Conservation (phyloP, 2,888 invertebrate genomes). For the Hypomecis punctinalis region DNA sequence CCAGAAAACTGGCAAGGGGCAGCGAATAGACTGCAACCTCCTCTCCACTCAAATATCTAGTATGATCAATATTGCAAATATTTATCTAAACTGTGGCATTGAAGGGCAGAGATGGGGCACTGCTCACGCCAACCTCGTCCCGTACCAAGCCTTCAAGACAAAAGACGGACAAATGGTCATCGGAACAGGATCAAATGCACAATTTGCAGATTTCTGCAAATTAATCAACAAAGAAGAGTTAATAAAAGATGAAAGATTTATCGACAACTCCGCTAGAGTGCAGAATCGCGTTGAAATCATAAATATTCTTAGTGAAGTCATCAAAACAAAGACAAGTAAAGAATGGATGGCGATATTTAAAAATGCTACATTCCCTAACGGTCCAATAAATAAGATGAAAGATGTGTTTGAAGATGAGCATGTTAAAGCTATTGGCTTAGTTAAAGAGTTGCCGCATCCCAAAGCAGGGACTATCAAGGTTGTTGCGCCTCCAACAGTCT, state of each 20-base stretch:
- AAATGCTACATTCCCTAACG: conserved; percentile 92
- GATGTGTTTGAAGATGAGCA: conserved; percentile 96
- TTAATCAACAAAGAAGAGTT: conserved; percentile 86
- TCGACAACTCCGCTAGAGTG: conserved; percentile 90
- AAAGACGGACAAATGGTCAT: conserved; percentile 93
- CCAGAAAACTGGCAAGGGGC: conserved; percentile 91
- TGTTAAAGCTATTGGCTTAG: conserved; percentile 89
- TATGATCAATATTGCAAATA: conserved; percentile 95
- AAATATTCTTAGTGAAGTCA: conserved; percentile 83
- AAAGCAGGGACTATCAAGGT: conserved; percentile 89
- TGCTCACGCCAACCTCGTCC: conserved; percentile 96
- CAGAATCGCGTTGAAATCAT: conserved; percentile 89
- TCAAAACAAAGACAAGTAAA: conserved; percentile 86
- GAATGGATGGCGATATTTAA: conserved; percentile 91
- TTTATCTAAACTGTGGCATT: conserved; percentile 93
- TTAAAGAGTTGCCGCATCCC: conserved; percentile 89
- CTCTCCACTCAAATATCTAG: conserved; percentile 95
- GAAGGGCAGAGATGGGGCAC: conserved; percentile 95
- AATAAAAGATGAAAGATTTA: conserved; percentile 86
- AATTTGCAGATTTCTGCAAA: conserved; percentile 90
- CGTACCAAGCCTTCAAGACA: conserved; percentile 95
- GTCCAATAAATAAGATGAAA: conserved; percentile 94
- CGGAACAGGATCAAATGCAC: conserved; percentile 94
- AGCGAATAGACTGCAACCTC: conserved; percentile 97
- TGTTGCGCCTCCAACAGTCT: conserved; percentile 95